These are phyloP conservation scores for Drosophila orosa DNA, from an alignment of 1,140 invertebrate genomes.

Conservation along the genomic window DNA sequence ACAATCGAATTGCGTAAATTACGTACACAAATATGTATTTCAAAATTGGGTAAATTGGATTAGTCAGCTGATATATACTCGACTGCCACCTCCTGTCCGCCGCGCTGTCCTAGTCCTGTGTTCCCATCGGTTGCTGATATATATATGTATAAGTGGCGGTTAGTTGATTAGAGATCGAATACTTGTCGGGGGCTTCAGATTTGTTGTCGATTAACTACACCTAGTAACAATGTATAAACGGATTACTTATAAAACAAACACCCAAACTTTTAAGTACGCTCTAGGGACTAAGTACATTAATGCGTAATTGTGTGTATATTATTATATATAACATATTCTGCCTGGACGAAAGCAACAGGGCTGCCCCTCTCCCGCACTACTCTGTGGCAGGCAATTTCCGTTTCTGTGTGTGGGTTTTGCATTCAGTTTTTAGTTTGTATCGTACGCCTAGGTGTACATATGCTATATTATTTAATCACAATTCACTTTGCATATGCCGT, in stretches of 20 bases:
- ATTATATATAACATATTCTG: slow-evolving; percentile 14
- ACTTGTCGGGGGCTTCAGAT: slow-evolving; percentile 48
- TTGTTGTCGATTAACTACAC: slow-evolving; percentile 75
- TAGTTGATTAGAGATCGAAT: slow-evolving; percentile 30
- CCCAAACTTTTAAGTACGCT: slow-evolving; percentile 20
- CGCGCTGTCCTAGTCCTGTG: slow-evolving; percentile 38
- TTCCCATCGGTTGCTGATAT: slow-evolving; percentile 66
- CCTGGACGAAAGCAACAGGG: slow-evolving; percentile 31
- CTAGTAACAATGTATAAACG: slow-evolving; percentile 78
- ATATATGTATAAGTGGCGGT: slow-evolving; percentile 24
- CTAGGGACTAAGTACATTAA: slow-evolving; percentile 21
- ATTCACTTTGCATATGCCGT: slow-evolving; percentile 83
- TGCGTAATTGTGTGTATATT: slow-evolving; percentile 27
- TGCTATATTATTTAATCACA: slow-evolving; percentile 75
- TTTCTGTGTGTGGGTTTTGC: slow-evolving; percentile 1
- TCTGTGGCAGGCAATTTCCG: not conserved
- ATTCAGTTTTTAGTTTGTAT: not conserved
- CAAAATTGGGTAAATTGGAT: slow-evolving; percentile 53
- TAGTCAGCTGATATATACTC: slow-evolving; percentile 54
- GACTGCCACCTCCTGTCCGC: not conserved
- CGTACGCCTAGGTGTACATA: slow-evolving; percentile 18
- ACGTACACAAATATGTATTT: slow-evolving; percentile 75
- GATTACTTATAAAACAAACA: slow-evolving; percentile 54
- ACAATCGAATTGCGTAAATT: slow-evolving; percentile 79
- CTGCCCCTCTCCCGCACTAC: not conserved